Percentiles rank a stretch among this genome's conserved stretches.
Evolutionary conservation across 1,140 invertebrate genomes (phyloP).

Genomic region (Calephelis nemesis): DNA sequence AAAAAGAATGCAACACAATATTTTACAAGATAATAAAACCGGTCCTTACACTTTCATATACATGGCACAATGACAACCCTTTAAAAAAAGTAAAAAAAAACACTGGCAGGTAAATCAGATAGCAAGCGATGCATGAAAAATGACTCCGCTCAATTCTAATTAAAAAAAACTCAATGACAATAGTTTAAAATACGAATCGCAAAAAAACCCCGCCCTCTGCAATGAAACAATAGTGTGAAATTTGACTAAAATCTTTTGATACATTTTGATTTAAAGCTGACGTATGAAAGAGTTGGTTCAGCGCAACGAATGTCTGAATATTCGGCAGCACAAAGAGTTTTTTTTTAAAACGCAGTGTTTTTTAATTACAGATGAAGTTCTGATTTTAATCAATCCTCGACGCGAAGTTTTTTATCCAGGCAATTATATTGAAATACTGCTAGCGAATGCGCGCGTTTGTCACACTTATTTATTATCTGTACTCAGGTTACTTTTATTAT

Average conservation of each 20-base stretch:
- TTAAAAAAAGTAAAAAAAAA: constrained; percentile 49
- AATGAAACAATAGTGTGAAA: constrained; percentile 69
- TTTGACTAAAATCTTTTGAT: constrained; percentile 68
- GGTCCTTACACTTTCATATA: constrained; percentile 16
- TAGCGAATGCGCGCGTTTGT: neutral
- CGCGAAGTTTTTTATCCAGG: constrained; percentile 6
- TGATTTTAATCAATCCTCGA: constrained; percentile 56
- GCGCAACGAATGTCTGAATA: constrained; percentile 54
- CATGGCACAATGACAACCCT: constrained; percentile 27
- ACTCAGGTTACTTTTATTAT: neutral
- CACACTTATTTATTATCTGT: constrained; percentile 6
- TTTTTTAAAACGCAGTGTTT: constrained; percentile 46
- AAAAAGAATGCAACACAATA: neutral
- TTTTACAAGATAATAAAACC: neutral
- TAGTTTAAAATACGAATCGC: constrained; percentile 57
- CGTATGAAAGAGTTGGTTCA: constrained; percentile 51
- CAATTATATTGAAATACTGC: constrained; percentile 20
- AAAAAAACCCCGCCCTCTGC: constrained; percentile 48
- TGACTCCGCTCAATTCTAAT: constrained; percentile 65
- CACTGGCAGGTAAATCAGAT: constrained; percentile 73
- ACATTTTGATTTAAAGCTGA: constrained; percentile 67
- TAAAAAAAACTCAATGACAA: constrained; percentile 69
- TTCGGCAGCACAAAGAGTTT: constrained; percentile 40
- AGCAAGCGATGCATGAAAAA: constrained; percentile 77
- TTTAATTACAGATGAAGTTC: constrained; percentile 43